Base-by-base conservation (phyloP, 2,797 vertebrate species). In the Myotis myotis region DNA sequence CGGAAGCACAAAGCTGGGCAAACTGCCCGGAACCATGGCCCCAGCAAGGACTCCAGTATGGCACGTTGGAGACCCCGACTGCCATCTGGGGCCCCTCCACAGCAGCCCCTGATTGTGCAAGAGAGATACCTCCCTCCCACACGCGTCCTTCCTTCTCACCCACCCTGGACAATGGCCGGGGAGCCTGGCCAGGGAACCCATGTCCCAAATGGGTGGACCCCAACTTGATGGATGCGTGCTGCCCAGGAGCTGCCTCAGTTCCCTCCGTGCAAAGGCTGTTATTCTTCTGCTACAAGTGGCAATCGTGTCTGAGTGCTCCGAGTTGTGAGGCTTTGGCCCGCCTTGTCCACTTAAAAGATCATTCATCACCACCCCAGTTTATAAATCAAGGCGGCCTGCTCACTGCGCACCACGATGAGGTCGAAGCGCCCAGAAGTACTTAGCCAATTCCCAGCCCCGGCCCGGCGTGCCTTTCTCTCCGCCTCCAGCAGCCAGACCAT, bases 361-460 rank as follows among this genome's bases (percentile, higher is more conserved):
- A 99, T 99, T 99, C 99, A 99, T 99, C 99, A 99, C 99, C 94
- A 93, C 98, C 97, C 98, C 99, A 98, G 99, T 99, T 99, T 99
- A 99, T 99, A 99, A 99, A 99, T 99, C 99, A 99, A 98, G 98
- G 98, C 98, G 98, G 98, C 99, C 98, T 97, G 97, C 98, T 98
- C 98, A 98, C 99, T 98, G 98, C 98, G 98, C 98, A 98, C 98
- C 98, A 99, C 99, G 98, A 99, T 98, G 98, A 99, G 99, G 98
- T 99, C 98, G 98, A 97, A 98, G 98, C 98, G 98, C 98, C 98
- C 99, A 98, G 98, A 99, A 99, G 99, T 99, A 99, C 99, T 99
- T 99, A 99, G 98, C 99, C 99, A 99, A 99, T 99, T 99, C 99
- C 99, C 99, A 99, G 99, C 98, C 98, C 98, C 96, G 96, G 98